Percentiles rank a stretch among this genome's conserved stretches.
Conservation (phyloP, 2,888 invertebrate species). For the Ditula angustiorana region DNA sequence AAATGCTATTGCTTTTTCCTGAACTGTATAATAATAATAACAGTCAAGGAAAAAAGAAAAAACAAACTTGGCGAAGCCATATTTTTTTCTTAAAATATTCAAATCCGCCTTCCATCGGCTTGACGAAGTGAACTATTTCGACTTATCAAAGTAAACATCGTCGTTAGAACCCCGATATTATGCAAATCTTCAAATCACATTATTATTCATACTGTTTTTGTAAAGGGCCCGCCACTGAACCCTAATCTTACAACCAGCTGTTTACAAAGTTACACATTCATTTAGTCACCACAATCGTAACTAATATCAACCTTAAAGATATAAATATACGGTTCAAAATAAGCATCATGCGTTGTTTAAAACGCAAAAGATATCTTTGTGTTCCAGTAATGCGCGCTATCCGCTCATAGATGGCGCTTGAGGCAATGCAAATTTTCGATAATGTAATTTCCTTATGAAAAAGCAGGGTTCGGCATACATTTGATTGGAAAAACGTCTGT, state of each 20-base stretch:
- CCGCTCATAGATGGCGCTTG: slow-evolving; percentile 78
- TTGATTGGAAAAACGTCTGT: slow-evolving; percentile 81
- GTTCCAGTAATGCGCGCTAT: slow-evolving; percentile 55
- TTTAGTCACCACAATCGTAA: slow-evolving; percentile 40
- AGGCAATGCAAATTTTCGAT: slow-evolving; percentile 81
- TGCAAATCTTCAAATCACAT: slow-evolving; percentile 71
- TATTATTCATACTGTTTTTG: slow-evolving; percentile 85
- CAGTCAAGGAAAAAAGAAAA: too few species aligned
- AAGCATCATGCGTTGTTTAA: not conserved
- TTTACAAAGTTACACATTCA: slow-evolving; percentile 57
- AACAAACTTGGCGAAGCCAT: slow-evolving; percentile 1
- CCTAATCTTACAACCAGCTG: slow-evolving; percentile 71
- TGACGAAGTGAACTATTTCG: slow-evolving; percentile 61
- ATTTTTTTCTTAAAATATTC: slow-evolving; percentile 28
- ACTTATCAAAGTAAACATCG: slow-evolving; percentile 78
- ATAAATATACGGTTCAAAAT: slow-evolving; percentile 25
- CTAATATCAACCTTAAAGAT: slow-evolving; percentile 50
- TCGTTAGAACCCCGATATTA: slow-evolving; percentile 76
- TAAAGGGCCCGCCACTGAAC: slow-evolving; percentile 72
- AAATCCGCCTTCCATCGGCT: slow-evolving; percentile 37
- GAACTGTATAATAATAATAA: too few species aligned
- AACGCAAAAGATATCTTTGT: slow-evolving; percentile 48
- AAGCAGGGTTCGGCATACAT: slow-evolving; percentile 72
- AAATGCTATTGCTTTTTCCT: too few species aligned
- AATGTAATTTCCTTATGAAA: slow-evolving; percentile 81